Evolutionary conservation across 2,888 invertebrate genomes (phyloP).

Genomic region (Protonemura montana): DNA sequence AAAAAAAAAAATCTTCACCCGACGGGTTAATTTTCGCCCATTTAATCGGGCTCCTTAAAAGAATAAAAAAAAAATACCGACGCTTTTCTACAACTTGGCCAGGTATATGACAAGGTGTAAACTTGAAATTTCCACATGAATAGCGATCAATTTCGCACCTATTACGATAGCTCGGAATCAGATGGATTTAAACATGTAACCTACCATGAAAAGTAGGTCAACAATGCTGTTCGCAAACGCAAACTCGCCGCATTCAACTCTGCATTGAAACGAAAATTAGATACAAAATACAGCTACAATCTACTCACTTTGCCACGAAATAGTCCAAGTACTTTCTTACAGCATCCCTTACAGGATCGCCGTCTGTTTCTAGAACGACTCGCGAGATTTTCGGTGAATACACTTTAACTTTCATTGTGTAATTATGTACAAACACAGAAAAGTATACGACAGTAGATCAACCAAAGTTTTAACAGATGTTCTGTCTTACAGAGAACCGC

Average conservation of each 20-base stretch:
- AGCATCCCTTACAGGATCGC: conserved; percentile 64
- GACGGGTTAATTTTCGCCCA: no score
- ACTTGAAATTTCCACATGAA: not conserved
- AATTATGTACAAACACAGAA: not conserved
- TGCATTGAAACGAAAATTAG: not conserved
- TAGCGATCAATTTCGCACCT: not conserved
- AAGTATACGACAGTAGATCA: no score
- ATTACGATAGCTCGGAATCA: not conserved
- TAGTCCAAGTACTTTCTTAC: conserved; percentile 76
- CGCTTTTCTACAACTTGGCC: no score
- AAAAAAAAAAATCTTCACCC: no score
- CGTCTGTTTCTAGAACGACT: conserved; percentile 66
- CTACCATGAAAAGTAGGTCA: conserved; percentile 31
- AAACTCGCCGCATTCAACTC: not conserved
- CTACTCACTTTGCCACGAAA: conserved; percentile 75
- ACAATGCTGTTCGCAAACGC: not conserved
- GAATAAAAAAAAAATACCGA: no score
- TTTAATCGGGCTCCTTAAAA: no score
- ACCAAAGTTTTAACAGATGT: no score
- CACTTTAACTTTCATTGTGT: conserved; percentile 65
- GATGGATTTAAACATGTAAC: conserved; percentile 16
- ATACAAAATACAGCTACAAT: not conserved
- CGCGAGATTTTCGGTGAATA: conserved; percentile 70
- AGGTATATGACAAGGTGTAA: not conserved
- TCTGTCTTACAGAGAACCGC: no score